Evolutionary conservation across 2,888 invertebrate genomes (phyloP), one percentile per base, ranked within the genome.

Genomic region (Drosophila affinis): DNA sequence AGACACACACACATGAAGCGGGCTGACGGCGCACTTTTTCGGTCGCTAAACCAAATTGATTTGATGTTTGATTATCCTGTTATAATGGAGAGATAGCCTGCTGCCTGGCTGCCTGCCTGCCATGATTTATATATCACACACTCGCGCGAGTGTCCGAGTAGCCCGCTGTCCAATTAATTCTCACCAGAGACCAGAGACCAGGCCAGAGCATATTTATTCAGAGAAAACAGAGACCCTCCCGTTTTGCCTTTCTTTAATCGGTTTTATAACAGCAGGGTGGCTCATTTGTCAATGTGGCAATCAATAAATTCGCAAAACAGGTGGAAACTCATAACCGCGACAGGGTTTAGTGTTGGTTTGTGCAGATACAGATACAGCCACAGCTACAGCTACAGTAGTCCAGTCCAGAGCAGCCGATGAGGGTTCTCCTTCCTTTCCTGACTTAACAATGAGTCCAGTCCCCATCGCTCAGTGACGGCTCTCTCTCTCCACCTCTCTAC

Each of bases 261-360:
- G 84, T 81, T 88, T 89, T 80, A 79, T 87, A 83, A 85, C 79
- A 78, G 77, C 76, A 72, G 67, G 54, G 69, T 62, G 82, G 76
- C 86, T 88, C 87, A 90, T 90, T 90, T 90, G 90, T 90, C 91
- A 89, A 84, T 79, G 76, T 69, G 72, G 76, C 87, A 80, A 86
- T 87, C 85, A 85, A 87, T 79, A 81, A 89, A 88, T 78, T 76
- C 72, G 81, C 87, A 51, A 39, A 78, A 90, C 91, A 90, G 90
- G 90, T 90, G 90, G 79, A 90, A 87, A 85, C 81, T 78, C 78
- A 77, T 82, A 80, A 77, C 82, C 82, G 72, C 54, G 58, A 64
- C 47, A 29, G 58, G 64, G 64, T 47, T 64, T 72, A 57, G 67
- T 39, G 67, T 51, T 63, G 12, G 24, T 17, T 47, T 32, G 12